These are phyloP conservation scores for Penaeus japonicus DNA, from an alignment of 1,140 invertebrate genomes.

Conservation along the genomic window DNA sequence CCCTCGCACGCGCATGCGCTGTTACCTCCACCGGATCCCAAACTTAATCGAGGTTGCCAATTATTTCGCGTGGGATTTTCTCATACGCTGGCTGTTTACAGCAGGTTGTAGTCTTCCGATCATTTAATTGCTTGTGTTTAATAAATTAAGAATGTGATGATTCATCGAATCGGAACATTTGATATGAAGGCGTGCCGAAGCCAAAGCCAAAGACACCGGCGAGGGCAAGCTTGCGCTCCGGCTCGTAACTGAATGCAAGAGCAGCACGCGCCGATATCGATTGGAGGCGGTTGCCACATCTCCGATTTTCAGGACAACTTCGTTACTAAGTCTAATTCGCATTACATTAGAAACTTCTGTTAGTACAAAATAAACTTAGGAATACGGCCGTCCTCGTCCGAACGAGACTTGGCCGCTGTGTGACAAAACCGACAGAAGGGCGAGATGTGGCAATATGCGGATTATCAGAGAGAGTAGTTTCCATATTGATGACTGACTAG, in stretches of 20 bases:
- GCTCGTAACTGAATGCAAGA: constrained; percentile 41
- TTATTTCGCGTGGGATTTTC: too few relatives aligned
- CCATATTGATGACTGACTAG: constrained; percentile 45
- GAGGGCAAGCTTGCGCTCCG: not conserved
- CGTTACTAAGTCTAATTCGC: not conserved
- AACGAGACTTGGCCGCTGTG: too few relatives aligned
- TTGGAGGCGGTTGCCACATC: constrained; percentile 37
- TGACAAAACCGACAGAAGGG: too few relatives aligned
- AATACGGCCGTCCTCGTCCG: too few relatives aligned
- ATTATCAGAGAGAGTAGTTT: constrained; percentile 42
- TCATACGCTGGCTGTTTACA: too few relatives aligned
- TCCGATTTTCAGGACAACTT: not conserved
- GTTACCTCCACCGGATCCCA: not conserved
- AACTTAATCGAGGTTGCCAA: too few relatives aligned
- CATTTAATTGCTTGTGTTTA: too few relatives aligned
- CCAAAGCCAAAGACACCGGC: not conserved
- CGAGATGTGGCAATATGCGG: constrained; percentile 10
- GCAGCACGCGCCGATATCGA: constrained; percentile 38
- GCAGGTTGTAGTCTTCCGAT: too few relatives aligned
- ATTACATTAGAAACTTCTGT: too few relatives aligned
- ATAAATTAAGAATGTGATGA: too few relatives aligned
- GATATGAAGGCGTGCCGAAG: not conserved
- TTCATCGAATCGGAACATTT: too few relatives aligned
- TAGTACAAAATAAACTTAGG: too few relatives aligned
- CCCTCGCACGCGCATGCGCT: constrained; percentile 47